These are phyloP conservation scores for Calidris pugnax DNA, from an alignment of 2,113 vertebrate genomes.

Conservation along the genomic window DNA sequence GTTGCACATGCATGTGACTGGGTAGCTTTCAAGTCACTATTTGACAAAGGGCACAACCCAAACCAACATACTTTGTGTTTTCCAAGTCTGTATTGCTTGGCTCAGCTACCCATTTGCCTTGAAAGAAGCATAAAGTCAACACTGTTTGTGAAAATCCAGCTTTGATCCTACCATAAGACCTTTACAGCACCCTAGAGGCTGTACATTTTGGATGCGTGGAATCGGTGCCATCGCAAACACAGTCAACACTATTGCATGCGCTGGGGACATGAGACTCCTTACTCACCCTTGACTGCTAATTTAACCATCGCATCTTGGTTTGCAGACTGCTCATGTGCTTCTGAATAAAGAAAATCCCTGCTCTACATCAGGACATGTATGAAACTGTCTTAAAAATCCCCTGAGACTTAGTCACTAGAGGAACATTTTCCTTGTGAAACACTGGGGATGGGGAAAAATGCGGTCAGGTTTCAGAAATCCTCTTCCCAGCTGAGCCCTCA, in stretches of 20 bases:
- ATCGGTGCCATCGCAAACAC: background rate
- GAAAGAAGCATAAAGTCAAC: background rate
- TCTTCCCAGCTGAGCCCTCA: background rate
- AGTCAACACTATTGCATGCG: background rate
- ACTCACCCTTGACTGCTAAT: background rate
- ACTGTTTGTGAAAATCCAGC: background rate
- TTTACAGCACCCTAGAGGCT: background rate
- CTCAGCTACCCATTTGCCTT: background rate
- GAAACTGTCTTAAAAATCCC: background rate
- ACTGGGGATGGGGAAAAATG: background rate
- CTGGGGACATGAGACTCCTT: background rate
- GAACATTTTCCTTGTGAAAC: background rate
- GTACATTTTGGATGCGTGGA: background rate
- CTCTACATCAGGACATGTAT: background rate
- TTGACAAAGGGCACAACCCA: background rate
- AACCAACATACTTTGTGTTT: background rate
- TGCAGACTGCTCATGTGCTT: background rate
- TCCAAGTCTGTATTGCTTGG: background rate
- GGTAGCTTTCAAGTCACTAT: background rate
- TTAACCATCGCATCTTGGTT: background rate
- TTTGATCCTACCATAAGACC: background rate
- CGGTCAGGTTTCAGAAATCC: background rate
- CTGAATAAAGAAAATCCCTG: background rate
- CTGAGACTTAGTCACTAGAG: background rate
- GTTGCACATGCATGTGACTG: fast-evolving